Conservation (phyloP, 2,888 invertebrate genomes). For the Archips xylosteana region DNA sequence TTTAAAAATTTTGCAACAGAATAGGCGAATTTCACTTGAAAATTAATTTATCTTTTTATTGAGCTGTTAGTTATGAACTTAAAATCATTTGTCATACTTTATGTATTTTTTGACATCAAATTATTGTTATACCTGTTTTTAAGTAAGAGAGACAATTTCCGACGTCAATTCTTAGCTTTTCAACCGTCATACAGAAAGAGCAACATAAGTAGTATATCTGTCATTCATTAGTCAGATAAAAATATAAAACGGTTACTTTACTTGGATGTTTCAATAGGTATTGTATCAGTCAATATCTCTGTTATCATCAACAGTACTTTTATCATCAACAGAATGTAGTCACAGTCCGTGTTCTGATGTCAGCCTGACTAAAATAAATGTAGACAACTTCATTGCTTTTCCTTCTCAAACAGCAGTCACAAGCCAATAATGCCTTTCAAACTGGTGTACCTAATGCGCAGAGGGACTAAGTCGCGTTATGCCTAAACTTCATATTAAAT, state of each 20-base stretch:
- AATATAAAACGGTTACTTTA: constrained; percentile 7
- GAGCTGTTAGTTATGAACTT: constrained; percentile 8
- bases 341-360: constrained; percentile 37
- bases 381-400: constrained; percentile 64
- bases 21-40: constrained; percentile 3
- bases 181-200: constrained; percentile 12
- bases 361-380: constrained; percentile 35
- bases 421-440: too few relatives aligned
- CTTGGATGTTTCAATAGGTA: constrained; percentile 6
- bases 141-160: background rate
- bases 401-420: constrained; percentile 59
- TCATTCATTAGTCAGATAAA: background rate
- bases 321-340: constrained; percentile 31
- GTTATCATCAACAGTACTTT: constrained; percentile 28
- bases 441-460: too few relatives aligned
- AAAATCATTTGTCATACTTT: constrained; percentile 15
- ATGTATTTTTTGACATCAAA: constrained; percentile 11
- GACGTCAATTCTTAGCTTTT: constrained; percentile 14
- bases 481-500: too few relatives aligned
- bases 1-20: background rate
- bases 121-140: constrained; percentile 1
- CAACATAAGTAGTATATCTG: constrained; percentile 14
- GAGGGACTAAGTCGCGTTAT: too few relatives aligned
- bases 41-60: background rate
- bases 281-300: constrained; percentile 16